These are phyloP conservation scores for Argopecten irradians DNA, from an alignment of 1,140 invertebrate species.

Conservation along the genomic window DNA sequence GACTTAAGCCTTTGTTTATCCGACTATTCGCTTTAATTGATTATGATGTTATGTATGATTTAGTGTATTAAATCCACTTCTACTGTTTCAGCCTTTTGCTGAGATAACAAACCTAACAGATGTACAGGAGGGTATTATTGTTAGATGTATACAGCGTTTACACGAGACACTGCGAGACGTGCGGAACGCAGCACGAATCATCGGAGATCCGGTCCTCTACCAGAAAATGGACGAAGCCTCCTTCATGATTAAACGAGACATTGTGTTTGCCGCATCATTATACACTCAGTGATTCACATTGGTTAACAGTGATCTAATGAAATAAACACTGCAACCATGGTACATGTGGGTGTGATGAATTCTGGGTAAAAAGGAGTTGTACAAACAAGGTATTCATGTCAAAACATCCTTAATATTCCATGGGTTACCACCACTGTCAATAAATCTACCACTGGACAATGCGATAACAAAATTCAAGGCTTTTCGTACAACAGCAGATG, in stretches of 20 bases:
- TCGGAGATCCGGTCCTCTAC: constrained; percentile 93
- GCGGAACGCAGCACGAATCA: constrained; percentile 91
- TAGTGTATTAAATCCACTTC: too few relatives aligned
- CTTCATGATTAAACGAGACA: constrained; percentile 95
- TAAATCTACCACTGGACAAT: too few relatives aligned
- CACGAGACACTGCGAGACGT: constrained; percentile 94
- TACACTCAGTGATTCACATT: constrained; percentile 83
- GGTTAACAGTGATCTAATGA: neutral
- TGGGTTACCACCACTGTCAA: too few relatives aligned
- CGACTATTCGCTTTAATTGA: too few relatives aligned
- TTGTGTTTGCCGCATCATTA: constrained; percentile 97
- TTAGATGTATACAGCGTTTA: constrained; percentile 96
- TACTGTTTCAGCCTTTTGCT: constrained; percentile 85
- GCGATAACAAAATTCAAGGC: too few relatives aligned
- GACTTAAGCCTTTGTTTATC: too few relatives aligned
- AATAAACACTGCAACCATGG: neutral
- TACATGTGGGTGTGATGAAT: neutral
- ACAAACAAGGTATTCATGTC: too few relatives aligned
- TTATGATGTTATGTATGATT: neutral
- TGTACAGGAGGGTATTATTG: constrained; percentile 98
- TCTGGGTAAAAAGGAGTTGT: too few relatives aligned
- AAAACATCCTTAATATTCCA: too few relatives aligned
- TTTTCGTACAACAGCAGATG: too few relatives aligned
- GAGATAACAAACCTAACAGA: constrained; percentile 95
- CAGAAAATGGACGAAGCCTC: constrained; percentile 98